phyloP scores from a whole-genome alignment of 2,888 invertebrate species.

The Andricus curvator region DNA sequence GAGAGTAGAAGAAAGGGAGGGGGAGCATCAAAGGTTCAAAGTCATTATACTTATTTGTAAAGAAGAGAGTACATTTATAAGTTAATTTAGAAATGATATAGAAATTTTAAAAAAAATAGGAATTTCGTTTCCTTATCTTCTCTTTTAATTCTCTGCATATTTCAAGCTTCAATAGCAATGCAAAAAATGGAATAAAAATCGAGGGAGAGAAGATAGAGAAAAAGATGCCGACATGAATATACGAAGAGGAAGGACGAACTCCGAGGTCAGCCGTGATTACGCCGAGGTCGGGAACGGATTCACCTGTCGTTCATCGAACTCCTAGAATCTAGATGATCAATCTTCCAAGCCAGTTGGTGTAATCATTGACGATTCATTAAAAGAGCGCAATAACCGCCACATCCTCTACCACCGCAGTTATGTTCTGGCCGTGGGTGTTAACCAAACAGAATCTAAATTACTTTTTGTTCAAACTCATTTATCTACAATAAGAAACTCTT shows the following conservation, averaged over 20 bases:
- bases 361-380: slow-evolving; percentile 61
- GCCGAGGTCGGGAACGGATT: slow-evolving; percentile 48
- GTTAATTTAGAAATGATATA: no score
- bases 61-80: no score
- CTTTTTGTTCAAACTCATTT: slow-evolving; percentile 4
- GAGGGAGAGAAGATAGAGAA: not conserved
- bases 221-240: not conserved
- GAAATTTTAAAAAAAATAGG: no score
- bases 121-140: not conserved
- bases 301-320: slow-evolving; percentile 54
- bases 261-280: slow-evolving; percentile 43
- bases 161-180: not conserved
- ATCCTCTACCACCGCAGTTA: slow-evolving; percentile 6
- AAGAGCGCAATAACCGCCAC: slow-evolving; percentile 49
- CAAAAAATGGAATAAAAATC: not conserved
- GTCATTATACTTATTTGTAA: no score
- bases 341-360: slow-evolving; percentile 51
- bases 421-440: slow-evolving; percentile 26
- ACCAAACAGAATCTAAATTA: slow-evolving; percentile 33
- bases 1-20: no score
- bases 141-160: not conserved
- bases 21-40: no score
- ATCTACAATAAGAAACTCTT: not conserved
- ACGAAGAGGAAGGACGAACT: not conserved
- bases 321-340: slow-evolving; percentile 52